phyloP scores from a whole-genome alignment of 2,797 vertebrate genomes.

The Leptatherina wallacei region DNA sequence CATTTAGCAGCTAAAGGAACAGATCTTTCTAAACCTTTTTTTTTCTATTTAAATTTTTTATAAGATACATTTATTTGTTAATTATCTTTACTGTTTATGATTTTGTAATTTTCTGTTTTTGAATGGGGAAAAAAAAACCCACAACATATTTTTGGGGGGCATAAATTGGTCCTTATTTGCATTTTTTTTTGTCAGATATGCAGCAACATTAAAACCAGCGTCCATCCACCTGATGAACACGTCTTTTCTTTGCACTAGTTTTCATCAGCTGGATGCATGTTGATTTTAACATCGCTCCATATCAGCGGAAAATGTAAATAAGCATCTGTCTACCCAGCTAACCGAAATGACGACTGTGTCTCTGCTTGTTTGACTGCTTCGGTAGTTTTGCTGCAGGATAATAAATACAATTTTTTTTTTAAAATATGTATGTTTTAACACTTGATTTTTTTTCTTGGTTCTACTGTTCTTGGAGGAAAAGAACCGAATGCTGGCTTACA shows the following conservation, averaged over 20 bases:
- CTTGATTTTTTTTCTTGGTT: no score
- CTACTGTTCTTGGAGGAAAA: background rate
- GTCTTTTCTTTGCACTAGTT: background rate
- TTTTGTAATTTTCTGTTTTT: no score
- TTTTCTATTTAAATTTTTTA: no score
- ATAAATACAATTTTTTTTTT: no score
- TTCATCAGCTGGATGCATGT: background rate
- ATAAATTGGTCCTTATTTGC: background rate
- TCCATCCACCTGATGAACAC: background rate
- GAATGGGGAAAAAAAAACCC: no score
- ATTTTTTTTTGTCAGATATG: background rate
- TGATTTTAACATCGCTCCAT: background rate
- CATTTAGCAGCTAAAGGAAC: background rate
- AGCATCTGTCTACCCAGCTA: background rate
- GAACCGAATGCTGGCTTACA: background rate
- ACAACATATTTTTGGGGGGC: no score
- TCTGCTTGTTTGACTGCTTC: no score
- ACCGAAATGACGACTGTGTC: no score
- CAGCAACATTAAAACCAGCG: background rate
- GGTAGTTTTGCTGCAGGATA: no score
- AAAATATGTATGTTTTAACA: no score
- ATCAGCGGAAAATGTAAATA: background rate
- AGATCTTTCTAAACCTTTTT: background rate
- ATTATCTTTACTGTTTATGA: no score
- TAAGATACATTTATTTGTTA: no score